Evolutionary conservation across 2,888 invertebrate species (phyloP).

Genomic region (Bimastos eiseni): DNA sequence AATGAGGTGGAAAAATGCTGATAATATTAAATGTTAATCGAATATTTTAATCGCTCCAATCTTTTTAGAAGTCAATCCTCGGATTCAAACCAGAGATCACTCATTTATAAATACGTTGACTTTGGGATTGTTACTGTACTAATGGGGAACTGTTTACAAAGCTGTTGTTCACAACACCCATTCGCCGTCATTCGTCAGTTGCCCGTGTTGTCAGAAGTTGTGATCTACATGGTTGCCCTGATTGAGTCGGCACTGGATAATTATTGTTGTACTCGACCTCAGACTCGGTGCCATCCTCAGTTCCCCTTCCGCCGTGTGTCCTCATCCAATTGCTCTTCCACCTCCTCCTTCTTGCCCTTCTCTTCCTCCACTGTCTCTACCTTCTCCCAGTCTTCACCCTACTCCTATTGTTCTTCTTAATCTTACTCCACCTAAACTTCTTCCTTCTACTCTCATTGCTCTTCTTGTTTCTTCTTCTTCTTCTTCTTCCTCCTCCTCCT

Average conservation of each 20-base stretch:
- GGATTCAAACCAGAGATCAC: too few relatives aligned
- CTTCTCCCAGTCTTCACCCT: too few relatives aligned
- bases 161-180: not conserved
- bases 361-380: too few relatives aligned
- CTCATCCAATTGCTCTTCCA: not conserved
- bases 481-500: too few relatives aligned
- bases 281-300: not conserved
- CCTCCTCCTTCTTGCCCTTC: not conserved
- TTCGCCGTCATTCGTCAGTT: not conserved
- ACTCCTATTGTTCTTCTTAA: too few relatives aligned
- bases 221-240: not conserved
- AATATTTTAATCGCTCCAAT: not conserved
- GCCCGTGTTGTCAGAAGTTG: not conserved
- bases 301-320: not conserved
- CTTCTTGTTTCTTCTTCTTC: too few relatives aligned
- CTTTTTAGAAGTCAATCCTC: not conserved
- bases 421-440: too few relatives aligned
- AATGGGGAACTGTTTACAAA: too few relatives aligned
- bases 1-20: too few relatives aligned
- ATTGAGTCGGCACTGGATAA: not conserved
- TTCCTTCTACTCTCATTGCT: too few relatives aligned
- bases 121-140: not conserved
- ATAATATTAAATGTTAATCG: too few relatives aligned
- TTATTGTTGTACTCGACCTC: not conserved
- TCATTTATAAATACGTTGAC: not conserved